Conservation (phyloP, 2,797 vertebrate genomes). For the Pipistrellus nathusii region DNA sequence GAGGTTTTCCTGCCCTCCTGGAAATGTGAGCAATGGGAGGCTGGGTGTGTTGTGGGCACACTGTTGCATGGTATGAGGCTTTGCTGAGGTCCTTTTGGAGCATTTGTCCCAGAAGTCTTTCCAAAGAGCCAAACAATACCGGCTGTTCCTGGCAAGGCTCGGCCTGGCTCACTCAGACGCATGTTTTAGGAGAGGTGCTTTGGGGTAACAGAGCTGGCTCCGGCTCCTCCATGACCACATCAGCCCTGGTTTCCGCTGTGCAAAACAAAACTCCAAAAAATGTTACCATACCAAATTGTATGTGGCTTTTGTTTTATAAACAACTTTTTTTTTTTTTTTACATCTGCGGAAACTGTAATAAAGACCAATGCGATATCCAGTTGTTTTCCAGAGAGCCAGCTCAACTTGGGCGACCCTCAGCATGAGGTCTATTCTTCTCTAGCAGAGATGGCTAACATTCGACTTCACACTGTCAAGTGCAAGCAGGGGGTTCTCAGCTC, state of each 20-base stretch:
- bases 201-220: slow-evolving; percentile 79
- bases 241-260: slow-evolving; percentile 63
- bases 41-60: neutral
- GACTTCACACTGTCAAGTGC: neutral
- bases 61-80: neutral
- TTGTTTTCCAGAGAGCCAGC: slow-evolving; percentile 67
- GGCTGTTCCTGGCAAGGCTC: slow-evolving; percentile 60
- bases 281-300: slow-evolving; percentile 71
- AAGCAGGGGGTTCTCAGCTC: neutral
- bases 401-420: slow-evolving; percentile 41
- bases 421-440: neutral
- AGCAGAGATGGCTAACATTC: slow-evolving; percentile 21
- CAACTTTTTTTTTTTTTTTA: slow-evolving; percentile 23
- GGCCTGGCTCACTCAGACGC: slow-evolving; percentile 57
- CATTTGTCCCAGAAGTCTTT: slow-evolving; percentile 50
- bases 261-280: slow-evolving; percentile 74
- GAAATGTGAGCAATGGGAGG: neutral
- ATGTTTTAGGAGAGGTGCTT: slow-evolving; percentile 76
- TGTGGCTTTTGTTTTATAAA: slow-evolving; percentile 78
- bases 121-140: slow-evolving; percentile 54
- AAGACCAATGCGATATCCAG: slow-evolving; percentile 62
- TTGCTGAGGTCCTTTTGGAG: slow-evolving; percentile 22
- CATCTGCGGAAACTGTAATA: slow-evolving; percentile 63
- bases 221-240: slow-evolving; percentile 76
- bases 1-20: neutral